phyloP scores from a whole-genome alignment of 2,888 invertebrate species.

The Harpagoxenus sublaevis region DNA sequence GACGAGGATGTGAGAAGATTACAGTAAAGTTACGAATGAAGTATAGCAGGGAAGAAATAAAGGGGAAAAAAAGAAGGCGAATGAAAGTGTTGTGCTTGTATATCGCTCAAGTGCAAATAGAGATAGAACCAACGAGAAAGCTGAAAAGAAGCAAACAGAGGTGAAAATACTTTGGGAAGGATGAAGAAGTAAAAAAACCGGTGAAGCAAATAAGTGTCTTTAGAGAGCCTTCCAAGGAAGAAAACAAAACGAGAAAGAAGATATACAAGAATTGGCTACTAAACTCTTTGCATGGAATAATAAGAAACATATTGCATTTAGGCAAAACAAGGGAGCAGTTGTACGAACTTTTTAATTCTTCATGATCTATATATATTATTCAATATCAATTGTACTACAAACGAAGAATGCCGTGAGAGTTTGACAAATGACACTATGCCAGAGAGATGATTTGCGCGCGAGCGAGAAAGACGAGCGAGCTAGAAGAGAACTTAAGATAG shows the following conservation, averaged over 20 bases:
- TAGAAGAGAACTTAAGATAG: conserved; percentile 6
- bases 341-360: background rate
- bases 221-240: background rate
- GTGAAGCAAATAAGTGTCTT: background rate
- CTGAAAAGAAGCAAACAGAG: background rate
- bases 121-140: background rate
- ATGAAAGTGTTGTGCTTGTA: conserved; percentile 1
- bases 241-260: background rate
- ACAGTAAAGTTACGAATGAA: background rate
- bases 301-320: background rate
- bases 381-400: background rate
- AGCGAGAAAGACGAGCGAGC: conserved; percentile 4
- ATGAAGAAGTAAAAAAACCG: background rate
- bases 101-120: background rate
- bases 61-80: no score
- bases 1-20: background rate
- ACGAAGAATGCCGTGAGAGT: conserved; percentile 1
- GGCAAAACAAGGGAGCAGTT: background rate
- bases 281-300: background rate
- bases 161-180: background rate
- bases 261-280: background rate
- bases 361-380: background rate
- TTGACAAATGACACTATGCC: background rate
- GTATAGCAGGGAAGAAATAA: background rate
- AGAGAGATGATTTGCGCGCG: conserved; percentile 18